These are phyloP conservation scores for Argynnis bischoffii DNA, from an alignment of 2,888 invertebrate species.

Conservation along the genomic window DNA sequence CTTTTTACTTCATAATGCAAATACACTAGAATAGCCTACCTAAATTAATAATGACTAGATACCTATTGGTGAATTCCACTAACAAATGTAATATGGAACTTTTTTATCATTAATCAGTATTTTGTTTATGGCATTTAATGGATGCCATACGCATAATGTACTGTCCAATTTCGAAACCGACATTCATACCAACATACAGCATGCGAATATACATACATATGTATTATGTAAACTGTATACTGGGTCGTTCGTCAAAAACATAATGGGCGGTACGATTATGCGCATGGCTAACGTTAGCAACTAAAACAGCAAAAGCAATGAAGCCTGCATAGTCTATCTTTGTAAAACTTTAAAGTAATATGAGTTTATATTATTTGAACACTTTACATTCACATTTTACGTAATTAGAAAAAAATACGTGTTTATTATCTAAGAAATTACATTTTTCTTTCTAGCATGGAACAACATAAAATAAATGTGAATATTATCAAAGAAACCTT, in stretches of 20 bases:
- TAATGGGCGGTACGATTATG: not conserved
- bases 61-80: conserved; percentile 31
- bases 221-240: no score
- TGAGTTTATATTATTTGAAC: not conserved
- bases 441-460: no score
- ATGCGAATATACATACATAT: not conserved
- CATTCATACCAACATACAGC: not conserved
- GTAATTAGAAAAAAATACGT: no score
- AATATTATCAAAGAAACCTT: no score
- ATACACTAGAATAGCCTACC: conserved; percentile 27
- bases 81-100: conserved; percentile 25
- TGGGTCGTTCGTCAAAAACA: not conserved
- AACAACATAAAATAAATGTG: no score
- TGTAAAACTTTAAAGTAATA: not conserved
- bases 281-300: conserved; percentile 10
- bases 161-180: not conserved
- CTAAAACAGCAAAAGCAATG: conserved; percentile 1
- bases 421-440: no score
- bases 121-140: conserved; percentile 28
- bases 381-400: not conserved
- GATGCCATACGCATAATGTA: not conserved
- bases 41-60: conserved; percentile 39
- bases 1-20: conserved; percentile 24
- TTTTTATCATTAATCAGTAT: conserved; percentile 14
- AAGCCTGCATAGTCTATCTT: not conserved